These are phyloP conservation scores for Fundulus diaphanus DNA, from an alignment of 2,797 vertebrate genomes.

Conservation along the genomic window DNA sequence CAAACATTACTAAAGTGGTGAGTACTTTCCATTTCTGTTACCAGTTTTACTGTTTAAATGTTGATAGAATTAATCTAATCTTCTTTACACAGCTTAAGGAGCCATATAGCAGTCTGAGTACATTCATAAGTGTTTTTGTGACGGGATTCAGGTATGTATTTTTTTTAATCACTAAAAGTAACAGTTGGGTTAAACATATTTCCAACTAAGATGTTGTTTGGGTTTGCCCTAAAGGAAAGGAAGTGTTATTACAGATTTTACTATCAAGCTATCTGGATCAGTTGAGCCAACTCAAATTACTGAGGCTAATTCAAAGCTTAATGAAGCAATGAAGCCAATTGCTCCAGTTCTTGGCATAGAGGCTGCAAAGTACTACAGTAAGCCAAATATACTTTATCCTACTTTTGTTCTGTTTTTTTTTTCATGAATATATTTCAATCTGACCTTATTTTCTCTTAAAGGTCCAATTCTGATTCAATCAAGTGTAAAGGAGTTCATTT, in stretches of 20 bases:
- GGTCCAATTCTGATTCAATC: neutral
- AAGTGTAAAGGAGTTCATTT: neutral
- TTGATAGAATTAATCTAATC: neutral
- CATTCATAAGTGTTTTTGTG: conserved; percentile 27
- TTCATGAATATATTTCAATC: neutral
- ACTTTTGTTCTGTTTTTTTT: no score
- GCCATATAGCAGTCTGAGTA: conserved; percentile 28
- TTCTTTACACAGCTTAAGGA: conserved; percentile 18
- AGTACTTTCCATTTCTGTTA: conserved; percentile 9
- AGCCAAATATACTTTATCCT: conserved; percentile 15
- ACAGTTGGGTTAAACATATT: neutral
- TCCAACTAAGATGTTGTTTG: neutral
- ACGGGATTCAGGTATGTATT: conserved; percentile 56
- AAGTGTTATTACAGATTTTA: conserved; percentile 77
- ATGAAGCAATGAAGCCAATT: conserved; percentile 11
- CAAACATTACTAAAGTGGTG: conserved; percentile 39
- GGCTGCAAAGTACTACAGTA: conserved; percentile 33
- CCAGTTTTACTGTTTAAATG: neutral
- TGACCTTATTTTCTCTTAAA: conserved; percentile 22
- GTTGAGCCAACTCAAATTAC: conserved; percentile 39
- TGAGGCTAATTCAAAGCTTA: conserved; percentile 58
- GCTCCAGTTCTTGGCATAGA: conserved; percentile 37
- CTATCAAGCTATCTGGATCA: conserved; percentile 51
- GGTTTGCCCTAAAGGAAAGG: conserved; percentile 76
- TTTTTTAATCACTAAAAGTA: neutral